Conservation (phyloP, 2,888 invertebrate genomes). For the Drosophila anomelani region DNA sequence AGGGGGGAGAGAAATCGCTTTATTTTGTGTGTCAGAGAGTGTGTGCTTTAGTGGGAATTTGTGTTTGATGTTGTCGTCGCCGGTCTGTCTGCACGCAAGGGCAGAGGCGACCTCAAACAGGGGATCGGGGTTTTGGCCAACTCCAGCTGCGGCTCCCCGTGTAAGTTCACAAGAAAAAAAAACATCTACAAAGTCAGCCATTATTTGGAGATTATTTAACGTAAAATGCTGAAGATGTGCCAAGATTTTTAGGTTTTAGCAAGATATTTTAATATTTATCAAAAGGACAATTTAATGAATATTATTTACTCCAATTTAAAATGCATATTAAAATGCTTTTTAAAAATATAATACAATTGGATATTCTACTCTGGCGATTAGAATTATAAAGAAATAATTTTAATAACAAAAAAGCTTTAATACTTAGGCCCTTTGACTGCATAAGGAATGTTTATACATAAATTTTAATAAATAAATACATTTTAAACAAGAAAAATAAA, state of each 20-base stretch:
- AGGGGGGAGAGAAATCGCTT: constrained; percentile 20
- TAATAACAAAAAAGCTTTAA: not conserved
- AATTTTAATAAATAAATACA: not conserved
- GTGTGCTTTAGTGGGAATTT: constrained; percentile 22
- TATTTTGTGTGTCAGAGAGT: constrained; percentile 5
- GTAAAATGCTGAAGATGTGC: not conserved
- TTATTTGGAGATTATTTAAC: not conserved
- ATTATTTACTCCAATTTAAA: not conserved
- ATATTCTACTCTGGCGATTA: no score
- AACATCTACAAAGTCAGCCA: not conserved
- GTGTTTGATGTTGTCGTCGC: constrained; percentile 53
- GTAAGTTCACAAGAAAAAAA: not conserved
- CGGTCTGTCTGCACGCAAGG: constrained; percentile 58
- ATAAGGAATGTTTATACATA: not conserved
- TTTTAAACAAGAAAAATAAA: not conserved
- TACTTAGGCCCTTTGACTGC: not conserved
- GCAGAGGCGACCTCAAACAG: constrained; percentile 23
- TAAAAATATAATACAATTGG: not conserved
- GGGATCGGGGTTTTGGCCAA: constrained; percentile 11
- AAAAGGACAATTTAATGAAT: not conserved
- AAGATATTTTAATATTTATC: not conserved
- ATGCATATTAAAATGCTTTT: not conserved
- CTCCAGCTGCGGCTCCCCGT: not conserved
- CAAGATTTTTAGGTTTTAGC: not conserved
- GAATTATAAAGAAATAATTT: not conserved